Conservation (phyloP, 2,888 invertebrate genomes). For the Sclerodermus sp. region DNA sequence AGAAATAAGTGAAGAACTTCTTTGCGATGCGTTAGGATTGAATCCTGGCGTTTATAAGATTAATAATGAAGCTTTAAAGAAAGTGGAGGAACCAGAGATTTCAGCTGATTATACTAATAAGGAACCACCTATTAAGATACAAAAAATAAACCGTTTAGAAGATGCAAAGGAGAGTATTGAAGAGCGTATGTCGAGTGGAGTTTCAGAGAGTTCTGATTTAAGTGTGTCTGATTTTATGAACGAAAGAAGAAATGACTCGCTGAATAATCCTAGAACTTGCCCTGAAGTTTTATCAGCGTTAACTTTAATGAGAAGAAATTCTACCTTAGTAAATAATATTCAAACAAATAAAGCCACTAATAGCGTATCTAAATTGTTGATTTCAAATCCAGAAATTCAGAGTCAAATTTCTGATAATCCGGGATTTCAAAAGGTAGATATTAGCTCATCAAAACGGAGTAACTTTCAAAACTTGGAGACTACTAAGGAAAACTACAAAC, state of each 20-base stretch:
- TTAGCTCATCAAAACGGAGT: conserved; percentile 30
- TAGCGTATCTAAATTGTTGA: conserved; percentile 42
- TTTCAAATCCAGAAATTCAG: conserved; percentile 49
- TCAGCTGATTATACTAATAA: conserved; percentile 12
- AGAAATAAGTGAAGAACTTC: conserved; percentile 39
- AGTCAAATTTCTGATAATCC: conserved; percentile 46
- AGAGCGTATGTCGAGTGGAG: conserved; percentile 41
- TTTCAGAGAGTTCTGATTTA: conserved; percentile 44
- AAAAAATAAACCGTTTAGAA: conserved; percentile 34
- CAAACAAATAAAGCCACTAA: conserved; percentile 24
- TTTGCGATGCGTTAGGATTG: conserved; percentile 44
- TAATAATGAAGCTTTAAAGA: conserved; percentile 37
- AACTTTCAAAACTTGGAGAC: conserved; percentile 26
- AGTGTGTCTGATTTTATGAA: conserved; percentile 44
- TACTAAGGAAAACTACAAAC: conserved; percentile 29
- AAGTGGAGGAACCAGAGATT: conserved; percentile 9
- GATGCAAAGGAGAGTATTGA: conserved; percentile 45
- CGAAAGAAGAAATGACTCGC: conserved; percentile 36
- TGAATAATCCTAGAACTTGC: conserved; percentile 35
- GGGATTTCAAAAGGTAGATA: conserved; percentile 49
- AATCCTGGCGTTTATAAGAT: conserved; percentile 45
- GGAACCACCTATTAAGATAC: conserved; percentile 43
- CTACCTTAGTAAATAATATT: conserved; percentile 26
- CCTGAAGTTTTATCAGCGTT: conserved; percentile 52
- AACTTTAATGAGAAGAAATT: conserved; percentile 47